Conservation (phyloP, 2,888 invertebrate species). For the Gari tellinella region DNA sequence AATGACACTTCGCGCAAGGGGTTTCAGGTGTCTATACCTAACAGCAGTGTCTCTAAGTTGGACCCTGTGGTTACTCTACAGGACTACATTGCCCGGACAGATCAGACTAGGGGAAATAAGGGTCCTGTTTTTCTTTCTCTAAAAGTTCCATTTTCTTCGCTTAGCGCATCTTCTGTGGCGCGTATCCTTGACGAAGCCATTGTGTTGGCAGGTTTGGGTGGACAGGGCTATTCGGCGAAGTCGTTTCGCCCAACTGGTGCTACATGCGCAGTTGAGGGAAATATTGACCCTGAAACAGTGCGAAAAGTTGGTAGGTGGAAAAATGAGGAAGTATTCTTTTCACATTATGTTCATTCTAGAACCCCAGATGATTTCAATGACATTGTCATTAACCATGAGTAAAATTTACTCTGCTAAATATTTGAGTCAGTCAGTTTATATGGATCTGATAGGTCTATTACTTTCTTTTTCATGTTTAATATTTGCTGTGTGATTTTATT, state of each 20-base stretch:
- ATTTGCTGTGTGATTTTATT: no score
- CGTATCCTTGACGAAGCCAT: conserved; percentile 1
- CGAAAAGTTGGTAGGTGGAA: conserved; percentile 11
- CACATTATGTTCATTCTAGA: conserved; percentile 15
- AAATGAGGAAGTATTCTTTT: neutral
- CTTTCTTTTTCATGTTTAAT: no score
- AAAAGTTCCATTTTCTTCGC: neutral
- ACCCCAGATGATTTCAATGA: conserved; percentile 11
- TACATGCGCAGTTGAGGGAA: conserved; percentile 5
- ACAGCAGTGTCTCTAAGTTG: neutral
- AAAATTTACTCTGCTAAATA: neutral
- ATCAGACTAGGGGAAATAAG: neutral
- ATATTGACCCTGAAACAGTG: conserved; percentile 3
- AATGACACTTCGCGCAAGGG: conserved; percentile 12
- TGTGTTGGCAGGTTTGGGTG: conserved; percentile 4
- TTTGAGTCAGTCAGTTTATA: no score
- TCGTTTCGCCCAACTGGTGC: conserved; percentile 14
- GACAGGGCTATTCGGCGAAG: conserved; percentile 10
- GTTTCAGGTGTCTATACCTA: conserved; percentile 10
- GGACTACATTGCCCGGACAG: conserved; percentile 9
- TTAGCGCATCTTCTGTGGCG: conserved; percentile 1
- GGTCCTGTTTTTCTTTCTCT: conserved; percentile 11
- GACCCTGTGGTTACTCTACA: conserved; percentile 6
- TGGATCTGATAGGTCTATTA: no score
- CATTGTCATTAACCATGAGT: conserved; percentile 1